These are phyloP conservation scores for Hydrocynus forskahlii DNA, from an alignment of 2,797 vertebrate species.

Conservation along the genomic window DNA sequence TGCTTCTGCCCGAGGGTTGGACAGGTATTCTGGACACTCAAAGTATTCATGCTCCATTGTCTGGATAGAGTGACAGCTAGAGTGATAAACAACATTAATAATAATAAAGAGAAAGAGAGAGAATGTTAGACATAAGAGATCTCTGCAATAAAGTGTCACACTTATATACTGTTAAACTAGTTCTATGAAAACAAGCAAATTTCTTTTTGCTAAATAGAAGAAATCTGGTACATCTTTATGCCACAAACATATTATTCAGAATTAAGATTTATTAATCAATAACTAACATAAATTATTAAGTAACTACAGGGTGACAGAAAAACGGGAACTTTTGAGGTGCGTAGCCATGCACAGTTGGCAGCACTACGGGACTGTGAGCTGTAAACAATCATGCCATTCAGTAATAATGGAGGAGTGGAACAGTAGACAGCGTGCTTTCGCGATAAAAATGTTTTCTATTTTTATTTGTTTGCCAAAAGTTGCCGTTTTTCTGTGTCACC, in stretches of 20 bases:
- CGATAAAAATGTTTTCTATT: too few species aligned
- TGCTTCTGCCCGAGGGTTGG: slow-evolving; percentile 83
- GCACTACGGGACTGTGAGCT: too few species aligned
- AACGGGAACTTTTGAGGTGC: too few species aligned
- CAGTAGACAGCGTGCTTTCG: too few species aligned
- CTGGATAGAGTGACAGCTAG: slow-evolving; percentile 94
- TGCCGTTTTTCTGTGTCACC: too few species aligned
- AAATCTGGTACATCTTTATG: too few species aligned
- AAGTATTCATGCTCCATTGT: slow-evolving; percentile 93
- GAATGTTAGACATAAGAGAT: background rate
- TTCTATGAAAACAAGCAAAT: background rate
- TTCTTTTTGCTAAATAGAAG: too few species aligned
- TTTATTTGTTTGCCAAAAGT: too few species aligned
- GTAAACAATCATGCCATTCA: too few species aligned
- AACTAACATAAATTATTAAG: background rate
- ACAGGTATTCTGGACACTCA: slow-evolving; percentile 92
- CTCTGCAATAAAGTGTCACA: background rate
- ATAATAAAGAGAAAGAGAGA: background rate
- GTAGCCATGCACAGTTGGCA: too few species aligned
- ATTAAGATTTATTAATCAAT: background rate
- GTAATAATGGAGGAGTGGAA: too few species aligned
- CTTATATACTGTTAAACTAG: background rate
- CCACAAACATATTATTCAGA: background rate
- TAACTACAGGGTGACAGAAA: too few species aligned
- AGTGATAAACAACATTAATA: background rate